Base-by-base conservation (phyloP, 2,888 invertebrate species). In the Atethmia centrago region DNA sequence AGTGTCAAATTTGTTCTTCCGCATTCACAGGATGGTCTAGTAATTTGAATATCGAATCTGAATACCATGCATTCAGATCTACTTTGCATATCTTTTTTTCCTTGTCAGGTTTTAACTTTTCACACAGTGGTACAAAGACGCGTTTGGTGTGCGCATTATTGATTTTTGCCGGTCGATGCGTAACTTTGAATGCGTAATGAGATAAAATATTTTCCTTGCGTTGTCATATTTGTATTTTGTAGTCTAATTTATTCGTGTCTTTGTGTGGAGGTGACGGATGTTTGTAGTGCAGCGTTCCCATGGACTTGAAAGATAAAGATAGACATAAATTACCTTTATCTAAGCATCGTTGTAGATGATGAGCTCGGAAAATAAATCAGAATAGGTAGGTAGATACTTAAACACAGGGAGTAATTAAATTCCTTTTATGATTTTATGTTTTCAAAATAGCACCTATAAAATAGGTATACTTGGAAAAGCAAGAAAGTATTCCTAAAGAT, bases 1-100 rank as follows among this genome's bases (percentile, higher is more conserved):
- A 94, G 96, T 96, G 96, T 96, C 95, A 95, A 95, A 96, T 95
- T 95, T 95, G 93, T 93, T 95, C 95, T 95, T 95, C 95, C 94
- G 93, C 91, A 88, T 94, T 92, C 92, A 89, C 85, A 91, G 91
- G 93, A 92, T 91, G 90, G 89, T 89, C 89, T 87, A 66, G 90
- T 93, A 90, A 95, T 96, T 96, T 95, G 94, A 95, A 96, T 96
- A 95, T 94, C 93, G 84, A 84, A 82, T 86, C 90, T 88, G 90
- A 90, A 91, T 91, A 84, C 84, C 84, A 85, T 84, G 90, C n/a
- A n/a, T n/a, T n/a, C n/a, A 87, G 89, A 92, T 90, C 93, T 94
- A 85, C 90, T 95, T 95, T 96, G 95, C 95, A 96, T 96, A 92
- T 94, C 91, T 87, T 91, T 90, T 88, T 89, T 80, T 81, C 83